Evolutionary conservation across 2,113 vertebrate species (phyloP), one percentile per base, ranked within the genome.

Genomic region (Strix uralensis): DNA sequence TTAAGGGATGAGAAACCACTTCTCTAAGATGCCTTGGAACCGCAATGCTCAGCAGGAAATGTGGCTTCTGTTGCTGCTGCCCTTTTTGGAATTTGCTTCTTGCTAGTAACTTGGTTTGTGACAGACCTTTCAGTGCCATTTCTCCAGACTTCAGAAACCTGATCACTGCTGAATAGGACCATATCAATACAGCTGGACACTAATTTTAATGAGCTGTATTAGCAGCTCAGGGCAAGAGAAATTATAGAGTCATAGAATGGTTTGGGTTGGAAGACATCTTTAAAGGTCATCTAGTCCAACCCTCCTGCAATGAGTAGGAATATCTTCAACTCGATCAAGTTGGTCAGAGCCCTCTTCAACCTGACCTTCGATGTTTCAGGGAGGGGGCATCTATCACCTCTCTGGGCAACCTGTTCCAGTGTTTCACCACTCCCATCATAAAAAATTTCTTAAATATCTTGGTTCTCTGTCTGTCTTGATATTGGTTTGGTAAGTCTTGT

Each of bases 251-350:
- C 38, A 25, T 15, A 32, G 27, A 74, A 84, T 26, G 2, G 25
- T 52, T 71, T 81, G 26, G 2, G 15, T 36, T 75, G 51, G 57
- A 75, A 82, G 21, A 5, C 22, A 6, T 26, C 9, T 71, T 75
- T 42, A n/a, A 47, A 87, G 67, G 8, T 18, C 52, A 47, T 42
- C 19, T 66, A 16, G 5, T 66, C 25, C n/a, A 21, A 49, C 2
- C 5, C 15, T 26, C 26, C 52, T 32, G 20, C 36, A 47, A 14
- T 29, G 5, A 0, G 0, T 4, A 44, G 27, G n/a, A 34, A 49
- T 15, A 57, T 51, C 44, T 82, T 59, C 34, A 57, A 26, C 17
- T 46, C 11, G 9, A 1, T 29, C 19, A 8, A 26, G 15, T 57
- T 72, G 42, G 38, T 49, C 52, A 84, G 58, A 66, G 26, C 22